Conservation (phyloP, 2,113 vertebrate species). For the Chinchilla lanigera region DNA sequence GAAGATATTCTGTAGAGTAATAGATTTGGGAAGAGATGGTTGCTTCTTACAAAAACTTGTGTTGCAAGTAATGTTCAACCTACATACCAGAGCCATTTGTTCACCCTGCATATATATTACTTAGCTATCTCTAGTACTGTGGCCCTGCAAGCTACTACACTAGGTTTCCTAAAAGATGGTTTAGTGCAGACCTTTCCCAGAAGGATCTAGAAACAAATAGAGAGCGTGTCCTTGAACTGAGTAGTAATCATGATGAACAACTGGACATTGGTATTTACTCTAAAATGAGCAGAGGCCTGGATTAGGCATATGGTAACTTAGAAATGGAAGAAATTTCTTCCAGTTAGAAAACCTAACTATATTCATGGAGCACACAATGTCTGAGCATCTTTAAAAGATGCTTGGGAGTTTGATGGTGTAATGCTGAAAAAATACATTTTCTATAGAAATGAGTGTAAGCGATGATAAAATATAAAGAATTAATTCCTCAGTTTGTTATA, state of each 20-base stretch:
- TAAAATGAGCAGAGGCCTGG: neutral
- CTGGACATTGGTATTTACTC: neutral
- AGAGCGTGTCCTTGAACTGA: neutral
- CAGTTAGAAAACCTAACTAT: neutral
- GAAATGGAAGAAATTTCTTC: neutral
- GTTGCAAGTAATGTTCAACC: neutral
- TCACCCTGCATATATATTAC: constrained; percentile 32
- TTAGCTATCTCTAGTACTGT: neutral
- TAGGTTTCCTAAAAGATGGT: neutral
- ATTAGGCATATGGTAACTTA: neutral
- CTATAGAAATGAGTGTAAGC: neutral
- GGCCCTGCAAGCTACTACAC: neutral
- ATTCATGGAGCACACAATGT: neutral
- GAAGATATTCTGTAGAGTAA: neutral
- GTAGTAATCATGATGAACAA: neutral
- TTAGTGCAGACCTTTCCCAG: neutral
- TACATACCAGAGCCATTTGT: neutral
- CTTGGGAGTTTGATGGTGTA: neutral
- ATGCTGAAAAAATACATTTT: neutral
- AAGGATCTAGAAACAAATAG: neutral
- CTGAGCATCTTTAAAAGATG: constrained; percentile 6
- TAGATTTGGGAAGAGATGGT: neutral
- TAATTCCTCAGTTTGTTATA: neutral
- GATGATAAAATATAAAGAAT: constrained; percentile 10
- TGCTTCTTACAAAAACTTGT: neutral